phyloP scores from a whole-genome alignment of 2,113 vertebrate genomes.

The Actinemys pallida region DNA sequence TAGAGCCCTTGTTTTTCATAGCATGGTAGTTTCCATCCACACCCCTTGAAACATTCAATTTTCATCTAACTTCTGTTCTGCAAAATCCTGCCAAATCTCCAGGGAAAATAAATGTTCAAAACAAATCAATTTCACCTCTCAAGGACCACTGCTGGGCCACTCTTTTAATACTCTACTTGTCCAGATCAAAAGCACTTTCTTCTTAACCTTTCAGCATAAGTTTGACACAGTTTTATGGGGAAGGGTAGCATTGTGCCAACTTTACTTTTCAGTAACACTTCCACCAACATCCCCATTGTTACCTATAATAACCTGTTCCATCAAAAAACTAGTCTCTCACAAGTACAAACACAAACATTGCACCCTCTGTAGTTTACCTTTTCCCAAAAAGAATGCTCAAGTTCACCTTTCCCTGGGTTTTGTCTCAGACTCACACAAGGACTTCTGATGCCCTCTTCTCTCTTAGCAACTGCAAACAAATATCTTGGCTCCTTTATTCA shows the following conservation, averaged over 20 bases:
- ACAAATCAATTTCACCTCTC: neutral
- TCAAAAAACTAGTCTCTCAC: neutral
- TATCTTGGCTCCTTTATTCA: neutral
- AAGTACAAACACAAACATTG: neutral
- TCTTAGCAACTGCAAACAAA: conserved; percentile 21
- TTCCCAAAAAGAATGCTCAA: neutral
- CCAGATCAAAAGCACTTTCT: neutral
- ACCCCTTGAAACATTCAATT: neutral
- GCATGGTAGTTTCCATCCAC: neutral
- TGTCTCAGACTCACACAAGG: neutral
- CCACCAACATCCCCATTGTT: neutral
- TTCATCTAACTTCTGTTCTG: neutral
- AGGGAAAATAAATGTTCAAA: neutral
- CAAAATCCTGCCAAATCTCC: neutral
- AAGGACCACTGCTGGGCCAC: neutral
- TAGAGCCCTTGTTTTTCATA: neutral
- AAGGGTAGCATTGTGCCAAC: neutral
- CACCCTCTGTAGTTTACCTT: neutral
- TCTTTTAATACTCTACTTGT: neutral
- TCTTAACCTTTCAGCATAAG: neutral
- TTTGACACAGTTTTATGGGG: neutral
- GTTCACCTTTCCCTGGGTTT: neutral
- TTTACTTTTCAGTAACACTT: neutral
- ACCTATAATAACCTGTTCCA: neutral
- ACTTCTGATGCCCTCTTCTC: neutral